Evolutionary conservation across 2,888 invertebrate species (phyloP), one percentile per base, ranked within the genome.

Genomic region (Boloria selene): DNA sequence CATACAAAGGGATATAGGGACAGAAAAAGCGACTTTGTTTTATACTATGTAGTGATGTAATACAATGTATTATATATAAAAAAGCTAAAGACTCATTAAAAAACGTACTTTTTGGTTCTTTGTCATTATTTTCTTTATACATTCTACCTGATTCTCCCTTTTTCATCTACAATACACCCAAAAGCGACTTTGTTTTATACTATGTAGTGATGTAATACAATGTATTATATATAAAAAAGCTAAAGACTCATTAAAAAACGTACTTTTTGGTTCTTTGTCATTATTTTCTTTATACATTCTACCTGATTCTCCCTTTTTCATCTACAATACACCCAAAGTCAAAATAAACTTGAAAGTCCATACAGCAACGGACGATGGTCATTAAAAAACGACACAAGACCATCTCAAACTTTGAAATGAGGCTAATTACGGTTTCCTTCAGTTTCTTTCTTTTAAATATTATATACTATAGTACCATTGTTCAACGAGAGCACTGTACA

Each of bases 361-460:
- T 38, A 10, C 10, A 22, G 22, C 31, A 45, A 63, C 55, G 58
- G 51, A 58, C 64, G 51, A 52, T 59, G 59, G 49, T 51, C 26
- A 64, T 47, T 51, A 58, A 58, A 64, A 58, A 64, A 31, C 52
- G 58, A 38, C 31, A 38, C 31, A 38, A 38, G 31, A 38, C 49
- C 64, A 64, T 64, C 64, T 64, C 64, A 68, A 70, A 68, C 68
- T 68, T 70, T 71, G 64, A 66, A 71, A 71, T 61, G 65, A 64
- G 71, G 70, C 70, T 71, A 71, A 71, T 71, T 71, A 71, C 65
- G 59, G 65, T 53, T 64, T 70, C 67, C 68, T 70, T 68, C 68
- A 70, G 64, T 64, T 66, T 68, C 68, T 71, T 69, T 68, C 70
- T 68, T 72, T 72, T 67, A 70, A 70, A 72, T 62, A 71, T 53